Evolutionary conservation across 2,113 vertebrate genomes (phyloP).

Genomic region (Gopherus evgoodei): DNA sequence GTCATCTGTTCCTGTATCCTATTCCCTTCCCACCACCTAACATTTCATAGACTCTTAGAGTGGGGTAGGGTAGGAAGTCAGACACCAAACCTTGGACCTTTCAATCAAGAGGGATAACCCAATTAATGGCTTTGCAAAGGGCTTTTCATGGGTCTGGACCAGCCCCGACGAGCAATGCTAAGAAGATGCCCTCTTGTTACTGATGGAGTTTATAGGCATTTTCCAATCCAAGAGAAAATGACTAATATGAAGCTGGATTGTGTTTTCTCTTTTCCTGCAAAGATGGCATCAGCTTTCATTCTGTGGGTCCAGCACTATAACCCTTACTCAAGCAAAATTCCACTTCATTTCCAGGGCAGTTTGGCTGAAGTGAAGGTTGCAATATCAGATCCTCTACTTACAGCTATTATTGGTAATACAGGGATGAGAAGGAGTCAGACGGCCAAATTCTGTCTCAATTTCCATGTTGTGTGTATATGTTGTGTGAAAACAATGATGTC

Average conservation of each 20-base stretch:
- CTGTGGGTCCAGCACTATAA: background rate
- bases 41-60: background rate
- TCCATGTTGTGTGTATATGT: background rate
- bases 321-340: background rate
- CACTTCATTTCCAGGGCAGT: background rate
- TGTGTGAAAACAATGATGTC: background rate
- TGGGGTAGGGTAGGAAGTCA: rapidly evolving
- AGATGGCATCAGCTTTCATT: background rate
- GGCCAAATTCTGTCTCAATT: background rate
- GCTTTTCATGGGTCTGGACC: background rate
- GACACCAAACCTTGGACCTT: rapidly evolving
- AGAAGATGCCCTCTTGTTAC: background rate
- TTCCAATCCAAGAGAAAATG: background rate
- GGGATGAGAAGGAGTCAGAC: background rate
- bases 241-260: background rate
- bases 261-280: background rate
- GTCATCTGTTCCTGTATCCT: background rate
- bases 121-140: background rate
- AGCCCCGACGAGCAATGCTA: background rate
- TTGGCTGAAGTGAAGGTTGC: background rate
- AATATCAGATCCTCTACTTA: background rate
- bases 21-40: background rate
- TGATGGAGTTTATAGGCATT: background rate
- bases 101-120: background rate
- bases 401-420: background rate